A percentile compares a stretch with the other conserved stretches of the same genome.
Conservation (phyloP, 2,888 invertebrate species). For the Timema podura region DNA sequence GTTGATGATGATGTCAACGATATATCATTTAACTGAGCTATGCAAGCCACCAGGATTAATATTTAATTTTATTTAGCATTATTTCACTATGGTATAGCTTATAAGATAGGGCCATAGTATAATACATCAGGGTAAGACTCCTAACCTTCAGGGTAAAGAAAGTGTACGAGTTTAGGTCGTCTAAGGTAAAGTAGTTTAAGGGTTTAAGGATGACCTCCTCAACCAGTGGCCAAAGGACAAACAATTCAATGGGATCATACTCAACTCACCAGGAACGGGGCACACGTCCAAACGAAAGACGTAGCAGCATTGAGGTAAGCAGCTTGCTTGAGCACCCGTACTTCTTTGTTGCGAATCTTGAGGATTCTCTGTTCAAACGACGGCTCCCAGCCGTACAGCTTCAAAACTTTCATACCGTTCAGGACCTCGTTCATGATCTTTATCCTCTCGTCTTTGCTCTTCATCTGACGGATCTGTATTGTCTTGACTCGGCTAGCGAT, state of each 20-base stretch:
- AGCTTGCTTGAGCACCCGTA: slow-evolving; percentile 79
- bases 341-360: slow-evolving; percentile 82
- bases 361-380: slow-evolving; percentile 86
- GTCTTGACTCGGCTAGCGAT: slow-evolving; percentile 78
- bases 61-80: too few species aligned
- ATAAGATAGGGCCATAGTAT: too few species aligned
- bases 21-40: too few species aligned
- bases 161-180: too few species aligned
- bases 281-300: slow-evolving; percentile 90
- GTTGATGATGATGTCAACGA: too few species aligned
- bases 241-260: too few species aligned
- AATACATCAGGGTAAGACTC: too few species aligned
- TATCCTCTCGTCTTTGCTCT: slow-evolving; percentile 86
- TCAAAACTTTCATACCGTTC: slow-evolving; percentile 87
- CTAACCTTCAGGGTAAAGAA: too few species aligned
- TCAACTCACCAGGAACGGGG: slow-evolving; percentile 58
- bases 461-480: slow-evolving; percentile 84
- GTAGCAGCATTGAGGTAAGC: slow-evolving; percentile 86
- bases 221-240: too few species aligned
- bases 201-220: background rate
- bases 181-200: background rate
- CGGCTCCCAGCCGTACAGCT: slow-evolving; percentile 92
- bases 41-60: too few species aligned
- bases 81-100: too few species aligned
- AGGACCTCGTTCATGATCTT: slow-evolving; percentile 91